A percentile compares a stretch with the other conserved stretches of the same genome.
Conservation (phyloP, 2,113 vertebrate species). For the Cryptoleucopteryx plumbea region DNA sequence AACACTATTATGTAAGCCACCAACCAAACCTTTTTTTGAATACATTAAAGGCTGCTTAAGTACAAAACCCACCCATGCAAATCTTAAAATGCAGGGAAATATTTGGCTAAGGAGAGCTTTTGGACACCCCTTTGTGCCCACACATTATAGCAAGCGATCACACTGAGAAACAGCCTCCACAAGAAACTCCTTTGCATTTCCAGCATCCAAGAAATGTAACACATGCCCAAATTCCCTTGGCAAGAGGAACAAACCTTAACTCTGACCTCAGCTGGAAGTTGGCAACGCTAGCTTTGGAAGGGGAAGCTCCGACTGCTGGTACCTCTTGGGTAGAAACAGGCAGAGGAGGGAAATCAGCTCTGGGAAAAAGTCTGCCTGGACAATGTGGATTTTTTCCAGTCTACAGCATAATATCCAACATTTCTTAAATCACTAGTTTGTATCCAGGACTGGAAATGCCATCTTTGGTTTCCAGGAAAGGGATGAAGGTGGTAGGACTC, state of each 20-base stretch:
- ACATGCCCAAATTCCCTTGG: background rate
- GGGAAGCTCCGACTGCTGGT: background rate
- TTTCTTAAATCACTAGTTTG: background rate
- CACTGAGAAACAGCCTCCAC: slow-evolving; percentile 39
- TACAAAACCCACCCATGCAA: slow-evolving; percentile 66
- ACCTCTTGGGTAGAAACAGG: background rate
- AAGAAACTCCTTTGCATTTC: slow-evolving; percentile 57
- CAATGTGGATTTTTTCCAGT: background rate
- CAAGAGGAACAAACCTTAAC: slow-evolving; percentile 15
- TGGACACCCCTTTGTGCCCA: slow-evolving; percentile 64
- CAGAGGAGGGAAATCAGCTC: background rate
- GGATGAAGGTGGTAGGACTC: background rate
- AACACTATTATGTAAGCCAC: slow-evolving; percentile 64
- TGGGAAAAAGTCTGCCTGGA: background rate
- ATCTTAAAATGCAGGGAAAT: slow-evolving; percentile 61
- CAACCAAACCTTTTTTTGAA: slow-evolving; percentile 62
- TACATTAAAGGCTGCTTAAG: slow-evolving; percentile 62
- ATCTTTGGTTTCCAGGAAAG: background rate
- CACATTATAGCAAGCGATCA: slow-evolving; percentile 49
- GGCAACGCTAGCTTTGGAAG: background rate
- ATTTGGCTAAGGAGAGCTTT: slow-evolving; percentile 56
- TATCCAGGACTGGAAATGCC: background rate
- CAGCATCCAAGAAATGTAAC: slow-evolving; percentile 29
- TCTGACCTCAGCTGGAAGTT: slow-evolving; percentile 41
- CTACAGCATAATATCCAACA: background rate